Evolutionary conservation across 2,888 invertebrate genomes (phyloP), one percentile per base, ranked within the genome.

Genomic region (Hedya salicella): DNA sequence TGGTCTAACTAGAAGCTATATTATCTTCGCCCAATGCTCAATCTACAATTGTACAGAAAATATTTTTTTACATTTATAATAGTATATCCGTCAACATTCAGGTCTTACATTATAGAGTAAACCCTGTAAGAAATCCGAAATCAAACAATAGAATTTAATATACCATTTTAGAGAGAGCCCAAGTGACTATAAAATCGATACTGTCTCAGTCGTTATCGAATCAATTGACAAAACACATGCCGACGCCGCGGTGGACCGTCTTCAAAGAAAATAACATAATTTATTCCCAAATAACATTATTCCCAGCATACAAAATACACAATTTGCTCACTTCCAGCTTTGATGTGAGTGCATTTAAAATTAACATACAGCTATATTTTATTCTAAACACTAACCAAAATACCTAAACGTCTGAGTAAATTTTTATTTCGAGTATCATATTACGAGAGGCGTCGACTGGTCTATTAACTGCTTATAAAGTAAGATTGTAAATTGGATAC

Each of bases 361-460:
- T 60, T 49, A 32, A 32, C 59, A 59, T 59, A 13, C 49, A 13
- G 19, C 39, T n/a, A 49, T 49, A 49, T 60, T 13, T 60, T 49
- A 60, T 49, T 49, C 40, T 49, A 40, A 60, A 60, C 17, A 49
- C 49, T 49, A 40, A 49, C 46, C n/a, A 48, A 59, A 32, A 60
- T 49, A 25, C 60, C 25, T 48, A 60, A 49, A 49, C 11, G 39
- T 39, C 30, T 30, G 40, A 16, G 44, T 48, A 40, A 39, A 60
- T 13, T 32, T 16, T 46, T 59, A 57, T 57, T 57, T 48, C n/a
- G 32, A 48, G 39, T 79, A 81, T 86, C 80, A 73, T 67, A 78
- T 85, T 82, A 77, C 82, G 66, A 62, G 71, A 82, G 76, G 84
- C 81, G 83, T 77, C 39, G 49, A 49, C 39, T 25, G 16, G 60